Evolutionary conservation across 2,113 vertebrate genomes (phyloP), one percentile per base, ranked within the genome.

Genomic region (Noctilio leporinus): DNA sequence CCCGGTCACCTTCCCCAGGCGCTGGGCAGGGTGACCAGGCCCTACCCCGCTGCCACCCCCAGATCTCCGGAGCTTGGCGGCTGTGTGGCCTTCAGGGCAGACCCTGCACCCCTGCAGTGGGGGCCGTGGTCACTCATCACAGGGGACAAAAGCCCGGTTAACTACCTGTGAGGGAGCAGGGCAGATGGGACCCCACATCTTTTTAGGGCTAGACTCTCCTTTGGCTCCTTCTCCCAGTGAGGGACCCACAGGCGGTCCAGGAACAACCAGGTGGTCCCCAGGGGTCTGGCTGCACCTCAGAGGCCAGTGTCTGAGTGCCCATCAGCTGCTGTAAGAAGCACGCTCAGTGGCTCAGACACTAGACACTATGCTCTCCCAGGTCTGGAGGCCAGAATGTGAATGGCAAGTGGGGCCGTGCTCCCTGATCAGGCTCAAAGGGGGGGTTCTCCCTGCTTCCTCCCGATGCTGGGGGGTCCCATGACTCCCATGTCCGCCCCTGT

Each of bases 1-100:
- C 84, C 86, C 97, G 96, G 73, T 97, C 96, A 93, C 97, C 95
- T 98, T 98, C 96, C 96, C 96, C 45, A 30, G 82, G 55, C 51
- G 57, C 47, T 30, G 53, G 30, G 6, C 4, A 7, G 59, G 35
- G 19, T 30, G 51, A 33, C 26, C 4, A 4, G 53, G 38, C 53
- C 30, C 40, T 62, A 40, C 33, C 28, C 1, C 1, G 72, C 15
- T 0, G 5, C 14, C 55, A 20, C 8, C 73, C 28, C 11, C 43
- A 24, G 72, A 28, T 45, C 47, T n/a, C 59, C 3, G 45, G 47
- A 17, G 38, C 49, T 51, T 35, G 10, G 35, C 84, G 19, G 40
- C 30, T 59, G 20, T 47, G 10, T 33, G 45, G 26, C n/a, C 47
- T 17, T 15, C 24, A 5, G 0, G 24, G 40, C 40, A 51, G 65